Conservation (phyloP, 2,888 invertebrate species). For the Leptodirus hochenwartii region DNA sequence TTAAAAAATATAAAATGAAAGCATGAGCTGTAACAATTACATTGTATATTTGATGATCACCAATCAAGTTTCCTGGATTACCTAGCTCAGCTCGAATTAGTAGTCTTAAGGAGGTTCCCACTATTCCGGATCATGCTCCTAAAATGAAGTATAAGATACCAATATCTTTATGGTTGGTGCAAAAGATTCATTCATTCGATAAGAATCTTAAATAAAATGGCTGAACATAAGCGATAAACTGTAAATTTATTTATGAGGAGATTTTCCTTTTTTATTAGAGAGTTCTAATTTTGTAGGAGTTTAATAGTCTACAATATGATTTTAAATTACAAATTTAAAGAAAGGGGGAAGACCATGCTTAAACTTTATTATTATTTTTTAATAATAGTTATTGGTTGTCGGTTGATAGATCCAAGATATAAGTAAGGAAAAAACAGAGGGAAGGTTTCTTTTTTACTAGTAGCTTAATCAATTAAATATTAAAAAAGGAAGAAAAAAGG, state of each 20-base stretch:
- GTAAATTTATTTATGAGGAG: slow-evolving; percentile 39
- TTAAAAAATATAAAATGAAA: slow-evolving; percentile 58
- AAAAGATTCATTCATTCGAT: slow-evolving; percentile 47
- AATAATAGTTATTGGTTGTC: no score
- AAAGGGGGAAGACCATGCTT: slow-evolving; percentile 25
- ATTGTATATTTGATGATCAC: slow-evolving; percentile 62
- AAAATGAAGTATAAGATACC: slow-evolving; percentile 53
- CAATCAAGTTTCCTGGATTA: slow-evolving; percentile 44
- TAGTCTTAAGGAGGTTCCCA: slow-evolving; percentile 50
- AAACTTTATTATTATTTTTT: no score
- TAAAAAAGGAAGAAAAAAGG: no score
- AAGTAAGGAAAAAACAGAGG: no score
- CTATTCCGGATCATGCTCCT: slow-evolving; percentile 47
- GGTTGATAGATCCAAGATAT: no score
- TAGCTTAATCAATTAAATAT: no score
- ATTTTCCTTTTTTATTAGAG: no score
- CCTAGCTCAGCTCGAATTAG: slow-evolving; percentile 57
- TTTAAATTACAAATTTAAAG: slow-evolving; percentile 45
- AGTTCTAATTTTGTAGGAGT: no score
- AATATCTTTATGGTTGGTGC: slow-evolving; percentile 62
- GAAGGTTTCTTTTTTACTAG: no score
- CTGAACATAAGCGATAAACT: slow-evolving; percentile 43
- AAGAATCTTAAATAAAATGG: no score
- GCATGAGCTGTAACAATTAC: slow-evolving; percentile 63
- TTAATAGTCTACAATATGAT: slow-evolving; percentile 36